Conservation (phyloP, 2,797 vertebrate species). For the Neosilurus mollespiculum region DNA sequence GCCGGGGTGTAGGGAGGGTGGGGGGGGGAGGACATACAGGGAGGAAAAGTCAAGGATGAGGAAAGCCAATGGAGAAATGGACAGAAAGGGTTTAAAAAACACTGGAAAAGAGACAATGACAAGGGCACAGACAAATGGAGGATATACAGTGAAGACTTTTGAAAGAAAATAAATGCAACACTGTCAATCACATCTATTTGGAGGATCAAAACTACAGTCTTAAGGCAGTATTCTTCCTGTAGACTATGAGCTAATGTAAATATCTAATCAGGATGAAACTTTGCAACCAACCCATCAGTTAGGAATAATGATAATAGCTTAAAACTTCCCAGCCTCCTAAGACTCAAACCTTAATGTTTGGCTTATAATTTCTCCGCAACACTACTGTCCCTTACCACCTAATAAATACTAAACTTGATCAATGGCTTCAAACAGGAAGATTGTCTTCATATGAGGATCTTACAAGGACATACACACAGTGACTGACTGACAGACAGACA, state of each 20-base stretch:
- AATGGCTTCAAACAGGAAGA: no score
- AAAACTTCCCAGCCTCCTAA: background rate
- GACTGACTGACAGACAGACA: no score
- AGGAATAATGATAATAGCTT: background rate
- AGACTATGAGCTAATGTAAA: background rate
- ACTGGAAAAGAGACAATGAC: no score
- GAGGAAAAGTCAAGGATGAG: background rate
- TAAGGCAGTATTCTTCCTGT: no score
- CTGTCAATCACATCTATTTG: background rate
- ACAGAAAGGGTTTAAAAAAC: background rate
- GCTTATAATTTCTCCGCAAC: no score
- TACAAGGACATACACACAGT: no score
- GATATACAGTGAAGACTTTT: conserved; percentile 10
- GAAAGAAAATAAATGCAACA: background rate
- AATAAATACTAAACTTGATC: no score
- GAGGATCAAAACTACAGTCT: background rate
- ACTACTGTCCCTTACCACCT: no score
- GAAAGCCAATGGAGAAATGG: background rate
- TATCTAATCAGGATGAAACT: background rate
- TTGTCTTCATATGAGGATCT: no score
- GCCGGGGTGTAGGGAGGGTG: background rate
- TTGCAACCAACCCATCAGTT: background rate
- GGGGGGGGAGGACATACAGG: background rate
- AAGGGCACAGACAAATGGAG: background rate
- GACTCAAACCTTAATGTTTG: no score